Percentiles rank a stretch among this genome's conserved stretches.
Evolutionary conservation across 2,113 vertebrate genomes (phyloP).

Genomic region (Lutjanus erythropterus): DNA sequence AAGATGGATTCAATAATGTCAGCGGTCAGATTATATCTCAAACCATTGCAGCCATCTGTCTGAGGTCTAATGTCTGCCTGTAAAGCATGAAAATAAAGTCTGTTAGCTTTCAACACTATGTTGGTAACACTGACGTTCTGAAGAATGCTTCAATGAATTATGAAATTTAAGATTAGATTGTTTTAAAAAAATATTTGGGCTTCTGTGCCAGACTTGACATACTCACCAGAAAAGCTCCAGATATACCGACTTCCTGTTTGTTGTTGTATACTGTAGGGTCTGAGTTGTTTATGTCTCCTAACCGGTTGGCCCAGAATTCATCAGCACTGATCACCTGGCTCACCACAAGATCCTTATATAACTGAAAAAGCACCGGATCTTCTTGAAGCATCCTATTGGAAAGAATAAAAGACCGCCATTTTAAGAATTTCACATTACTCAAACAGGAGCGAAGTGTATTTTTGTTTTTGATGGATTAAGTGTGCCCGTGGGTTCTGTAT

Average conservation of each 20-base stretch:
- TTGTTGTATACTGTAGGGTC: constrained; percentile 86
- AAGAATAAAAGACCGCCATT: constrained; percentile 23
- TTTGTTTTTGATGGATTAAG: neutral
- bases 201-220: neutral
- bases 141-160: neutral
- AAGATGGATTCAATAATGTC: constrained; percentile 99
- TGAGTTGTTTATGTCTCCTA: constrained; percentile 89
- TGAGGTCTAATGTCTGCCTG: constrained; percentile 98
- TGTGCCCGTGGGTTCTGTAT: no score
- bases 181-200: neutral
- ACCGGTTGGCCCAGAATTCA: constrained; percentile 98
- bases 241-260: constrained; percentile 98
- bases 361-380: constrained; percentile 97
- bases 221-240: constrained; percentile 97
- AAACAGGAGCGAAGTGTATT: neutral
- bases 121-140: neutral
- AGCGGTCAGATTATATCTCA: constrained; percentile 96
- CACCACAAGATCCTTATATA: constrained; percentile 99
- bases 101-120: neutral
- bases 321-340: constrained; percentile 99
- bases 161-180: neutral
- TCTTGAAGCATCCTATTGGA: constrained; percentile 96
- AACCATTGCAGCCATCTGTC: constrained; percentile 97
- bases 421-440: neutral
- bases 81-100: constrained; percentile 34